Evolutionary conservation across 2,797 vertebrate species (phyloP).

Genomic region (Xenopus petersii): DNA sequence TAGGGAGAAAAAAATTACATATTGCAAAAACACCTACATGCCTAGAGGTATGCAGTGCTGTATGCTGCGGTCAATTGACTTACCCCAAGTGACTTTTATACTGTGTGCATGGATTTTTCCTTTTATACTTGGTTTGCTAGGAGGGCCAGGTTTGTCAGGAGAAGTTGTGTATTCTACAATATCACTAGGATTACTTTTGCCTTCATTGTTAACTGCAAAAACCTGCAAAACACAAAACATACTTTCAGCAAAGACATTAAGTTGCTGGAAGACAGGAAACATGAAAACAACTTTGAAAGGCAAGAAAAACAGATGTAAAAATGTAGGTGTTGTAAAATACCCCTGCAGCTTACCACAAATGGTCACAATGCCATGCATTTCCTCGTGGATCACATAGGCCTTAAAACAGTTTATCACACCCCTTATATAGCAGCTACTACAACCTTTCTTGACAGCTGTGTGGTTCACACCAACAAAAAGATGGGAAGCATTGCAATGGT

Average conservation of each 20-base stretch:
- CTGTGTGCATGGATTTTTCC: constrained; percentile 66
- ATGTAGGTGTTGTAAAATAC: no score
- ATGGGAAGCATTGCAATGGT: no score
- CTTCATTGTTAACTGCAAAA: constrained; percentile 70
- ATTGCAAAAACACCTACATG: not conserved
- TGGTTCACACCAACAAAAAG: no score
- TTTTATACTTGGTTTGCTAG: constrained; percentile 61
- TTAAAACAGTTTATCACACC: no score
- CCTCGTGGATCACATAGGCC: no score
- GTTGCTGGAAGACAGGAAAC: no score
- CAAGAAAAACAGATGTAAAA: no score
- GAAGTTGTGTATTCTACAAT: constrained; percentile 69
- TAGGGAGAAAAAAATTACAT: constrained; percentile 40
- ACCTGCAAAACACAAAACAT: constrained; percentile 58
- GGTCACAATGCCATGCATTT: no score
- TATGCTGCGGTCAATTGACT: not conserved
- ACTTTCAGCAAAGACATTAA: not conserved
- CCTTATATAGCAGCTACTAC: no score
- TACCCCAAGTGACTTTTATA: constrained; percentile 58
- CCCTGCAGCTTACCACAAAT: no score
- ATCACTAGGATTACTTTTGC: constrained; percentile 70
- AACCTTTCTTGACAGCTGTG: no score
- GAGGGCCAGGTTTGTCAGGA: constrained; percentile 68
- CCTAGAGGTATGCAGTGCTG: not conserved
- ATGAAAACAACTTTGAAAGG: no score